Base-by-base conservation (phyloP, 2,797 vertebrate genomes). In the Hirundo rustica region DNA sequence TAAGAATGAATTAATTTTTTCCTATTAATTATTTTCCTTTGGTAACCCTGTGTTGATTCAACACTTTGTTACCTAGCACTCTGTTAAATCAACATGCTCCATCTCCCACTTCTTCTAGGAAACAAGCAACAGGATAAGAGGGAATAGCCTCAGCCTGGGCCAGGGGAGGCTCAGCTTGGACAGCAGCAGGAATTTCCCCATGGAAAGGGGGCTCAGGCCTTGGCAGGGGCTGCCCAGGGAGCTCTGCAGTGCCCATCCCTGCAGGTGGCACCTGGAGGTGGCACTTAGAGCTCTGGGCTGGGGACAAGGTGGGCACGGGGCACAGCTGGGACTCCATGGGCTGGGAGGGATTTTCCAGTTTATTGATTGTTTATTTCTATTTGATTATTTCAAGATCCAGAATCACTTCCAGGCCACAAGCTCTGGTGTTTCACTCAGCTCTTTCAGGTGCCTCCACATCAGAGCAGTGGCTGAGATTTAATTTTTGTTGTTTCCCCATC, bases 261-360 rank as follows among this genome's bases (percentile, higher is more conserved):
- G 61, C 3, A 58, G 36, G 67, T 72, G 67, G 3, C 11, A 5
- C 42, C 75, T 88, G 85, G 21, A 9, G 1, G 22, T 80, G 85
- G n/a, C 68, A 40, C 68, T 88, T 11, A 53, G 68, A 0, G 74
- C 66, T 70, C 74, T 57, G 67, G n/a, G n/a, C n/a, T n/a, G 27
- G 62, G 7, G 15, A 54, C 26, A 54, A 11, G 61, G 60, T 66
- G 60, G 29, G 8, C 0, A 44, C 2, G 0, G 1, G 27, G 10
- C 29, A 53, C n/a, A 26, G 45, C 2, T 25, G 2, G 53, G 7
- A 2, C 29, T 60, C 0, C 1, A 0, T 26, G n/a, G 3, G 3
- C 6, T 14, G 6, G 25, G 4, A 48, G 6, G 8, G 6, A 4
- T 51, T 51, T 53, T 25, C 17, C 51, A 51, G 4, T 11, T 44